A percentile compares a stretch with the other conserved stretches of the same genome.
Evolutionary conservation across 2,113 vertebrate species (phyloP).

Genomic region (Xiphias gladius): DNA sequence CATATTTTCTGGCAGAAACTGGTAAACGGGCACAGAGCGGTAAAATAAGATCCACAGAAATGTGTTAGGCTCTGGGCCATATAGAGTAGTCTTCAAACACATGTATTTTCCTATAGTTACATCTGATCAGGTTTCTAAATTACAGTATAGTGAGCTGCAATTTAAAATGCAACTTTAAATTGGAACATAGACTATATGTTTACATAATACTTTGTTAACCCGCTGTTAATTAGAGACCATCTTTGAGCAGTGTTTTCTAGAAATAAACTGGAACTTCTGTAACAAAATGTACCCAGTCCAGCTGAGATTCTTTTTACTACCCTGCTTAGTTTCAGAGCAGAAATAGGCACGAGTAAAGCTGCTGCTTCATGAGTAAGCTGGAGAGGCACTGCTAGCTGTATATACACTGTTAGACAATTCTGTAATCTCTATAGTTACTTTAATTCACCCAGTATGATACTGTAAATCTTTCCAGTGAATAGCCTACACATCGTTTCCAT

Average conservation of each 20-base stretch:
- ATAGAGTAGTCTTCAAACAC: slow-evolving; percentile 10
- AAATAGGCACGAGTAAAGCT: slow-evolving; percentile 68
- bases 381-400: slow-evolving; percentile 26
- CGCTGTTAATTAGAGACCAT: slow-evolving; percentile 51
- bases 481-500: background rate
- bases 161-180: background rate
- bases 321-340: slow-evolving; percentile 49
- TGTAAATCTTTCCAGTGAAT: background rate
- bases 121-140: slow-evolving; percentile 17
- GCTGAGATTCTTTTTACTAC: slow-evolving; percentile 47
- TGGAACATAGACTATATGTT: slow-evolving; percentile 27
- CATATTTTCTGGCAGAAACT: slow-evolving; percentile 53
- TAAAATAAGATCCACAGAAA: slow-evolving; percentile 16
- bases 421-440: background rate
- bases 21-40: background rate
- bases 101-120: background rate
- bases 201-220: slow-evolving; percentile 49
- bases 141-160: background rate
- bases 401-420: slow-evolving; percentile 1
- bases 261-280: slow-evolving; percentile 66
- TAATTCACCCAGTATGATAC: background rate
- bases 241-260: slow-evolving; percentile 45
- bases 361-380: slow-evolving; percentile 61
- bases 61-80: slow-evolving; percentile 1
- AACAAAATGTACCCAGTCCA: slow-evolving; percentile 54